These are phyloP conservation scores for Prochilodus magdalenae DNA, from an alignment of 2,113 vertebrate genomes.

Conservation along the genomic window DNA sequence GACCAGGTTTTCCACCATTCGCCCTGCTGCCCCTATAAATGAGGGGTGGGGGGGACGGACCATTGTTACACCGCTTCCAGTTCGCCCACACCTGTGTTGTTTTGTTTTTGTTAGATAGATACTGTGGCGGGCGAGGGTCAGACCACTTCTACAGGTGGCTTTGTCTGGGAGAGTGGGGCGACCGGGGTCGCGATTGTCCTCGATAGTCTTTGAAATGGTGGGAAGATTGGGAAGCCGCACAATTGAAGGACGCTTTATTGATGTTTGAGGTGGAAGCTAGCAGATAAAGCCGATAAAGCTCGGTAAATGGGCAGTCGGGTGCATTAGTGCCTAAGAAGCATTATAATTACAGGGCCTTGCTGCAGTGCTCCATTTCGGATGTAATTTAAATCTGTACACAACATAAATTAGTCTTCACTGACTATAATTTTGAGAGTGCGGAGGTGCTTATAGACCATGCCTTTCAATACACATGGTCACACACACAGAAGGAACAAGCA, in stretches of 20 bases:
- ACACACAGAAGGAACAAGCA: background rate
- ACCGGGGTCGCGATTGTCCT: conserved; percentile 39
- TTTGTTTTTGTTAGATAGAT: conserved; percentile 39
- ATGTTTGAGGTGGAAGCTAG: conserved; percentile 51
- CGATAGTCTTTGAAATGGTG: conserved; percentile 53
- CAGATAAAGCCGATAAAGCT: conserved; percentile 38
- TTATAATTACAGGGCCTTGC: conserved; percentile 11
- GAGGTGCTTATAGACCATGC: background rate
- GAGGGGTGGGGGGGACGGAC: conserved; percentile 4
- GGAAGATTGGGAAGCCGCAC: conserved; percentile 41
- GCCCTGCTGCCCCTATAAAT: background rate
- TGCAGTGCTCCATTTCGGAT: background rate
- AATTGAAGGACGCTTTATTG: conserved; percentile 58
- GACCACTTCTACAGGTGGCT: conserved; percentile 17
- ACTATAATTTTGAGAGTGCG: background rate
- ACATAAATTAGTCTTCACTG: background rate
- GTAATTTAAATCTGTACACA: background rate
- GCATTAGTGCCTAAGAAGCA: conserved; percentile 13
- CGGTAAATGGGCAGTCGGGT: conserved; percentile 18
- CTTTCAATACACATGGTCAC: background rate
- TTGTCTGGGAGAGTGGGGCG: conserved; percentile 6
- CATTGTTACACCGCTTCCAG: conserved; percentile 16
- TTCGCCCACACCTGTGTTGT: conserved; percentile 20
- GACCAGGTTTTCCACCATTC: background rate
- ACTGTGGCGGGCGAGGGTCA: background rate